phyloP scores from a whole-genome alignment of 2,888 invertebrate species.

The Lasioglossum zephyrum region DNA sequence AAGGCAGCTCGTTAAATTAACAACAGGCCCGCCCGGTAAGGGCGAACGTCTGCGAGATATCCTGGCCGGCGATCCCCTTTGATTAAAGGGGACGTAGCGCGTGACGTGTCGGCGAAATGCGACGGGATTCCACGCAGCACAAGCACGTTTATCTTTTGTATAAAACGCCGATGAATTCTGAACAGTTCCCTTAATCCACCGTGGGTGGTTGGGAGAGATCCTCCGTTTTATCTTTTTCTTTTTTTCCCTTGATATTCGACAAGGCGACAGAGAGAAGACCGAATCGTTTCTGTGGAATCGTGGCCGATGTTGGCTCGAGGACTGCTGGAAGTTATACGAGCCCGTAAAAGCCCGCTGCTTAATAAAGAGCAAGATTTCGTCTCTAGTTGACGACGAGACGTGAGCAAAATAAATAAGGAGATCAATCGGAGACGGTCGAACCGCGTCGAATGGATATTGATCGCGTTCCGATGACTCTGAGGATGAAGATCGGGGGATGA shows the following conservation, averaged over 20 bases:
- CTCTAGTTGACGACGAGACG: not conserved
- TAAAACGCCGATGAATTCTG: constrained; percentile 36
- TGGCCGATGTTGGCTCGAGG: not conserved
- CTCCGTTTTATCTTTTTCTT: not conserved
- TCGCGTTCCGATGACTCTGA: not conserved
- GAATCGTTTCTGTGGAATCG: constrained; percentile 9
- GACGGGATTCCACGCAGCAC: constrained; percentile 5
- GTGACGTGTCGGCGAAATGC: constrained; percentile 14
- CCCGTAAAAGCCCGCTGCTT: constrained; percentile 17
- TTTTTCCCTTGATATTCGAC: constrained; percentile 11
- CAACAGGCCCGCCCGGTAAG: constrained; percentile 3
- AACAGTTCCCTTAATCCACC: constrained; percentile 18
- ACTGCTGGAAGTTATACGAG: not conserved
- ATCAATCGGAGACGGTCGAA: not conserved
- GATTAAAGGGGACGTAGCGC: constrained; percentile 26
- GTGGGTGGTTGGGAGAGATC: not conserved
- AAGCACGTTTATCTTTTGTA: constrained; percentile 34
- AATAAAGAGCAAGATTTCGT: constrained; percentile 23
- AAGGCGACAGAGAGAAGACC: not conserved
- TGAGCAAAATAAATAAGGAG: not conserved
- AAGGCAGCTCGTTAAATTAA: constrained; percentile 39
- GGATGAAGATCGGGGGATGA: not conserved
- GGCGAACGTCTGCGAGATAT: constrained; percentile 10
- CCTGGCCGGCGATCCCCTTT: constrained; percentile 15
- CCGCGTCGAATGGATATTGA: not conserved